These are phyloP conservation scores for Sparus aurata DNA, from an alignment of 2,797 vertebrate species.

Conservation along the genomic window DNA sequence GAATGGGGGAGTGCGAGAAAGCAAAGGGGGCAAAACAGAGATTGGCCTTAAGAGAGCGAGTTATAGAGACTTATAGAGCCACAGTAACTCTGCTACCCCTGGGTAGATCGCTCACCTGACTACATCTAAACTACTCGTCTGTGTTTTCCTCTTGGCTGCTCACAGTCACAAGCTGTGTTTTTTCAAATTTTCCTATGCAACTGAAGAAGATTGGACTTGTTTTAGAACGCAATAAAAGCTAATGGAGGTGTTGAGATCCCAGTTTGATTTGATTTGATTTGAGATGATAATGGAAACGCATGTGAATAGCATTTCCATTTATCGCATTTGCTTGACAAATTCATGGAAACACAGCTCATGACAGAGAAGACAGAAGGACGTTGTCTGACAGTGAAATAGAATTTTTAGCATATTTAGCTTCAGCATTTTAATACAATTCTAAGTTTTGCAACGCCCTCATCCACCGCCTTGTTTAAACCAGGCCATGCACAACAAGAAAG, in stretches of 20 bases:
- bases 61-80: constrained; percentile 36
- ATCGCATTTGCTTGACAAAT: too few relatives aligned
- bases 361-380: too few relatives aligned
- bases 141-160: neutral
- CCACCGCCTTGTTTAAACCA: neutral
- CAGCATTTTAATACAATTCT: neutral
- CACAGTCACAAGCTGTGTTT: too few relatives aligned
- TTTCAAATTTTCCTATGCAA: too few relatives aligned
- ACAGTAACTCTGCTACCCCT: constrained; percentile 26
- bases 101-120: constrained; percentile 27
- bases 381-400: neutral
- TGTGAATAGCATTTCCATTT: too few relatives aligned
- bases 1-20: constrained; percentile 19
- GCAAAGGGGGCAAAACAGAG: constrained; percentile 39
- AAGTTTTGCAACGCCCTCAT: neutral
- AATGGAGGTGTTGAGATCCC: too few relatives aligned
- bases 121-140: neutral
- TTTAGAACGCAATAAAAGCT: too few relatives aligned
- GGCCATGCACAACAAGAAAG: neutral
- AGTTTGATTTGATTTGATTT: too few relatives aligned
- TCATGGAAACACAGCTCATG: too few relatives aligned
- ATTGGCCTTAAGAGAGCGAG: constrained; percentile 42
- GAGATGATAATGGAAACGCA: too few relatives aligned
- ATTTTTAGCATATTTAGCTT: neutral
- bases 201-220: too few relatives aligned